Evolutionary conservation across 2,888 invertebrate genomes (phyloP).

Genomic region (Spisula subtruncata): DNA sequence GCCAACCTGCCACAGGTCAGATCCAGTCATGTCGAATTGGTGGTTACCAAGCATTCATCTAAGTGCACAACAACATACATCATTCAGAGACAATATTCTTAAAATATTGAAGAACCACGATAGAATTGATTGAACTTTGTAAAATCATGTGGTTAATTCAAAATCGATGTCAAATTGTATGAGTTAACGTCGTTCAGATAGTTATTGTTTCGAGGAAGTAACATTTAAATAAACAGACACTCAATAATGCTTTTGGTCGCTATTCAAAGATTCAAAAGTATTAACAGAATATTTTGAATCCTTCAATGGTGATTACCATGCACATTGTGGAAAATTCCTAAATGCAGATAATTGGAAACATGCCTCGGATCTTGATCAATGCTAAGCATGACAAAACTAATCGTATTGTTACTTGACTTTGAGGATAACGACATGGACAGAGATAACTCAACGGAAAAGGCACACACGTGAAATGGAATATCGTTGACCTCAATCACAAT

Average conservation of each 20-base stretch:
- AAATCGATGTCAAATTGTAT: neutral
- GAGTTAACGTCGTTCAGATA: neutral
- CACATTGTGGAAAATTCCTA: neutral
- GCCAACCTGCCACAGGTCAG: too few relatives aligned
- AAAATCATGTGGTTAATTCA: neutral
- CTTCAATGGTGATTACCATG: neutral
- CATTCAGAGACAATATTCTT: too few relatives aligned
- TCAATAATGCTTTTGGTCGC: neutral
- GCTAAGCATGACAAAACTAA: neutral
- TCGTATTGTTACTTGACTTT: too few relatives aligned
- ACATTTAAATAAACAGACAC: conserved; percentile 4
- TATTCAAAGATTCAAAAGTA: neutral
- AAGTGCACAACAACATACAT: too few relatives aligned
- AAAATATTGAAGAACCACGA: too few relatives aligned
- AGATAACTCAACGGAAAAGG: too few relatives aligned
- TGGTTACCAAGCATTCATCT: too few relatives aligned
- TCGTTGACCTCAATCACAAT: too few relatives aligned
- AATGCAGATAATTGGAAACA: neutral
- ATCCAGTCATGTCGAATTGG: too few relatives aligned
- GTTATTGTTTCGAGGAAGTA: neutral
- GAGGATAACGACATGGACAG: too few relatives aligned
- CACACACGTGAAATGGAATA: too few relatives aligned
- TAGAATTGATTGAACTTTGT: too few relatives aligned
- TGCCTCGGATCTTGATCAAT: neutral
- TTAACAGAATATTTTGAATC: neutral